Percentiles rank a stretch among this genome's conserved stretches.
Evolutionary conservation across 2,113 vertebrate genomes (phyloP).

Genomic region (Psophia crepitans): DNA sequence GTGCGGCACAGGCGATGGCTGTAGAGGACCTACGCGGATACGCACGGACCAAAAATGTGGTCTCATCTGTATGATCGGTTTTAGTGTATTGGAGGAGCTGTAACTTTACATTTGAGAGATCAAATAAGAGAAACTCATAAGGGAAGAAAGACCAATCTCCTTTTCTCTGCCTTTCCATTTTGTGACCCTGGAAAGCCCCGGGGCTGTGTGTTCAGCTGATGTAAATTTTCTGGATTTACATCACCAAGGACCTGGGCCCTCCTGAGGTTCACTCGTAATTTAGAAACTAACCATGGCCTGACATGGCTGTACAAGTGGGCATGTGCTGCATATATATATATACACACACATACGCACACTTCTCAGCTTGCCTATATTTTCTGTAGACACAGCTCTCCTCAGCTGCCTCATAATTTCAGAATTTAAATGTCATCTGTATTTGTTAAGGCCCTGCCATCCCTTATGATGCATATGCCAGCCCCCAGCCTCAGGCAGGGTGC

Average conservation of each 20-base stretch:
- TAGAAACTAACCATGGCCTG: neutral
- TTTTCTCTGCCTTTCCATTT: neutral
- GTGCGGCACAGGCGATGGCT: neutral
- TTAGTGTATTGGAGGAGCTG: neutral
- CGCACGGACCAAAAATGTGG: neutral
- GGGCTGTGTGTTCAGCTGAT: neutral
- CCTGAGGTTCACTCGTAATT: neutral
- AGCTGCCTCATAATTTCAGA: conserved; percentile 13
- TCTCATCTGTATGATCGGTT: neutral
- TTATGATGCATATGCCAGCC: neutral
- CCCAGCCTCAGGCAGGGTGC: neutral
- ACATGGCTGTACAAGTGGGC: fast-evolving
- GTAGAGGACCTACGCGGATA: neutral
- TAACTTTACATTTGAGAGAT: neutral
- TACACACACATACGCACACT: fast-evolving
- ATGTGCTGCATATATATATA: neutral
- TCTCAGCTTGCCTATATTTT: neutral
- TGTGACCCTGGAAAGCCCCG: neutral
- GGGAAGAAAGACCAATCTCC: neutral
- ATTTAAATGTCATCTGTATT: conserved; percentile 2
- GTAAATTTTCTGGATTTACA: neutral
- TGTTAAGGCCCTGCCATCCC: neutral
- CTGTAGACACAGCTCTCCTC: neutral
- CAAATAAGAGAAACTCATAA: neutral
- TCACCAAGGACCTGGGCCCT: neutral